Base-by-base conservation (phyloP, 2,888 invertebrate species). In the Diarsia rubi region DNA sequence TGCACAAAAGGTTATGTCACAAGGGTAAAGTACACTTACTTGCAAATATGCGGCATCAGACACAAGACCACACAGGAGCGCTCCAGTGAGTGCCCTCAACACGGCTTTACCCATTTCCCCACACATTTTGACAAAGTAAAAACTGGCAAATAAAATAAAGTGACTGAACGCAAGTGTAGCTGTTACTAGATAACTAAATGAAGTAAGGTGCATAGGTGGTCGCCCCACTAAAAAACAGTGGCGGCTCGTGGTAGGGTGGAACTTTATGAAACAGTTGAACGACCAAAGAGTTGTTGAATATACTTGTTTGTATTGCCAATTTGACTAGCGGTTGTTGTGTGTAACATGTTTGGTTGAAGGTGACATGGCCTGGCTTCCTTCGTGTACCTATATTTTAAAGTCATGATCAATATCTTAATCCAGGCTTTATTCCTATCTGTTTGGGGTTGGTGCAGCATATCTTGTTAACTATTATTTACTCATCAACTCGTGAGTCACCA, bases 71-170 rank as follows among this genome's bases (percentile, higher is more conserved):
- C 95, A 96, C 54, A 96, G 92, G 59, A 96, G 88, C n/a, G 96
- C 96, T 2, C 95, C 95, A 0, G 96, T 96, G 42, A 96, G 91
- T 81, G 96, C 96, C 74, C 96, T 86, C 88, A 96, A 83, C 49
- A 96, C 96, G 1, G 96, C 96, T 82, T 96, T 96, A 44, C 96
- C 96, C 95, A 96, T 96, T 88, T 95, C 96, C 75, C 96, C 96
- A 84, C 96, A 96, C 96, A 96, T 96, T 86, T 88, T 93, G 81
- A 70, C 75, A 80, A 49, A 72, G 63, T 69, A 44, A 62, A 54
- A 47, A 76, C 75, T 79, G 60, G 73, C 79, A 64, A 62, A 66
- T 64, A 82, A 78, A 79, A 73, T 70, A 37, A 67, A 68, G 47
- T 78, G 79, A 83, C 71, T 84, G 84, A 44, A 78, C 86, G 78